phyloP scores from a whole-genome alignment of 2,888 invertebrate species.

The Anthrax anthrax region DNA sequence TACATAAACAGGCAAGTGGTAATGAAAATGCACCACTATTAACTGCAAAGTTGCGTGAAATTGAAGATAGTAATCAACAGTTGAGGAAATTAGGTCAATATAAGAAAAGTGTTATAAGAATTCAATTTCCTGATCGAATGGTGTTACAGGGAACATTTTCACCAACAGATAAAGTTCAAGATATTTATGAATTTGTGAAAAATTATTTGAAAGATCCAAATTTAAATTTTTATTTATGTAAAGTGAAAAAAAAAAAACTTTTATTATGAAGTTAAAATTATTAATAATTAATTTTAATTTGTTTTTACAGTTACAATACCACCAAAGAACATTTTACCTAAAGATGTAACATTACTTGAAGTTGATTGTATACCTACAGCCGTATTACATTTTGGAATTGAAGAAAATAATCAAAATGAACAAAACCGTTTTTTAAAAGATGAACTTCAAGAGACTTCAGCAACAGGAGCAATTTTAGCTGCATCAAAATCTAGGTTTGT shows the following conservation, averaged over 20 bases:
- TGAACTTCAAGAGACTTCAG: conserved; percentile 49
- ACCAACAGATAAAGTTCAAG: conserved; percentile 56
- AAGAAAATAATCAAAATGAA: conserved; percentile 23
- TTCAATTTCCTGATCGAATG: conserved; percentile 74
- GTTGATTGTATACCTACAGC: conserved; percentile 66
- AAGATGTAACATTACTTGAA: conserved; percentile 49
- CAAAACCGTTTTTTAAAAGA: conserved; percentile 39
- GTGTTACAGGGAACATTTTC: conserved; percentile 77
- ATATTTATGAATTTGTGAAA: conserved; percentile 59
- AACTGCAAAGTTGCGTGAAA: conserved; percentile 47
- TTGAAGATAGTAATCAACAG: conserved; percentile 42
- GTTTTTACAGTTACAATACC: conserved; percentile 58
- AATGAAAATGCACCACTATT: conserved; percentile 60
- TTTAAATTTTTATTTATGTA: conserved; percentile 64
- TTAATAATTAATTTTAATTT: neutral
- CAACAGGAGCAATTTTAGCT: conserved; percentile 50
- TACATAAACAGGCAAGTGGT: conserved; percentile 47
- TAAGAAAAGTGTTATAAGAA: conserved; percentile 61
- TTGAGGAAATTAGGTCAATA: conserved; percentile 50
- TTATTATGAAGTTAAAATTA: conserved; percentile 3
- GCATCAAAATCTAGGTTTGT: conserved; percentile 51
- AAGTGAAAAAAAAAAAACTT: conserved; percentile 29
- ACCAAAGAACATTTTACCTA: conserved; percentile 54
- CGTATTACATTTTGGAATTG: conserved; percentile 54
- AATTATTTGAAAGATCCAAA: conserved; percentile 50